A percentile compares a stretch with the other conserved stretches of the same genome.
Conservation (phyloP, 2,113 vertebrate species). For the Sinocyclocheilus anshuiensis region DNA sequence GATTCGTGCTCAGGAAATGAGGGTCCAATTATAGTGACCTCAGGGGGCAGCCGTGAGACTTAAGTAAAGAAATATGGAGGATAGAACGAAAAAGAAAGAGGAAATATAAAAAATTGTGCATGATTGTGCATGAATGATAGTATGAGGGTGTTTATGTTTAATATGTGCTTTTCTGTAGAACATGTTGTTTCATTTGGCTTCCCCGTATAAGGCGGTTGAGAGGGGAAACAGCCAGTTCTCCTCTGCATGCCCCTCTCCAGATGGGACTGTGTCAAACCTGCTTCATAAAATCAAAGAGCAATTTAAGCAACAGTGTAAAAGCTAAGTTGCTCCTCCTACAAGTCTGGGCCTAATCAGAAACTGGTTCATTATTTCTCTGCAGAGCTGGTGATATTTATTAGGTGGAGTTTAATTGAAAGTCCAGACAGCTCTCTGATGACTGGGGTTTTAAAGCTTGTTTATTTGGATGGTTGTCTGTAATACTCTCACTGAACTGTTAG, state of each 20-base stretch:
- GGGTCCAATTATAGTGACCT: constrained; percentile 60
- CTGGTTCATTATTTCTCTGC: constrained; percentile 44
- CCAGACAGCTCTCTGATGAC: constrained; percentile 39
- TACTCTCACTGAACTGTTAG: not conserved
- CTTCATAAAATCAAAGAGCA: constrained; percentile 54
- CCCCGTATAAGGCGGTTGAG: not conserved
- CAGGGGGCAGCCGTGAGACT: constrained; percentile 46
- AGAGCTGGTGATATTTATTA: constrained; percentile 48
- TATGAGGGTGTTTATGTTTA: constrained; percentile 20
- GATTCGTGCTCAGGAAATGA: constrained; percentile 62
- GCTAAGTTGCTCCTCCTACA: constrained; percentile 44
- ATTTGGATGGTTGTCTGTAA: constrained; percentile 14
- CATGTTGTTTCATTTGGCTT: not conserved
- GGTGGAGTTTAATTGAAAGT: constrained; percentile 49
- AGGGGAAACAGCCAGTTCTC: not conserved
- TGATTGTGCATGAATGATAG: not conserved
- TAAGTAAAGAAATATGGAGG: constrained; percentile 18
- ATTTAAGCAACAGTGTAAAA: constrained; percentile 51
- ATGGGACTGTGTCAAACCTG: constrained; percentile 41
- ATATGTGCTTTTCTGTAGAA: constrained; percentile 8
- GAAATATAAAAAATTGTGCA: not conserved
- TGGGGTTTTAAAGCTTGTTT: constrained; percentile 34
- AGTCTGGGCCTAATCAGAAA: constrained; percentile 30
- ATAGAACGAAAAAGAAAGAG: constrained; percentile 11
- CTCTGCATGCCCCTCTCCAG: constrained; percentile 22